Evolutionary conservation across 2,113 vertebrate genomes (phyloP), one percentile per base, ranked within the genome.

Genomic region (Myiagra hebetior): DNA sequence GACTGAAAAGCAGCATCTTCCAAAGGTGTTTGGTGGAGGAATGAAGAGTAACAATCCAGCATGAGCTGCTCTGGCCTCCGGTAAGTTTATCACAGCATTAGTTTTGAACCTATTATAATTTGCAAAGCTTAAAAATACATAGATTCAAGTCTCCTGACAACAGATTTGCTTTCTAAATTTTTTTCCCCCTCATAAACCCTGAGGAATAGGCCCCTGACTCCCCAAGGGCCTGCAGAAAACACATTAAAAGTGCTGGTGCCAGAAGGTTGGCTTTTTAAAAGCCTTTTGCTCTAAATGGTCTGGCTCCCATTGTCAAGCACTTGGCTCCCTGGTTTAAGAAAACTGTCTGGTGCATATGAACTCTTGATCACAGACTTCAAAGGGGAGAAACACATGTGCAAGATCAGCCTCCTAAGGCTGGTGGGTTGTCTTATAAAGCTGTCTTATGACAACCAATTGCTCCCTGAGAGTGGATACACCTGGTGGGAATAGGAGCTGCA

Each of bases 301-400:
- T 91, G 90, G 81, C 90, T 94, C 60, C 33, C 91, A 79, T 78
- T 91, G 90, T 82, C 67, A 68, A 73, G 90, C 93, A 85, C 62
- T 93, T 70, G 84, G 76, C 77, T 94, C 72, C 65, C 63, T 49
- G 67, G 76, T 81, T 77, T 92, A 73, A 80, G 84, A 44, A 91
- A 95, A 75, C 86, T 77, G 85, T 50, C 77, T 94, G 96, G 77
- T 93, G 93, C 85, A 17, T 7, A 11, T 31, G 75, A 91, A 89
- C 69, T 82, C 92, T 91, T 91, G 90, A 94, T 93, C 94, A 87
- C 85, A 94, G 81, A 96, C 95, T 93, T 96, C 96, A 96, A 96
- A 96, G 93, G 87, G 81, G 86, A 95, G 85, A 76, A 89, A 91
- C 95, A 95, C 93, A 85, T 95, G 93, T 91, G 85, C 90, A 90